These are phyloP conservation scores for Melinaea marsaeus DNA, from an alignment of 2,888 invertebrate genomes.

Conservation along the genomic window DNA sequence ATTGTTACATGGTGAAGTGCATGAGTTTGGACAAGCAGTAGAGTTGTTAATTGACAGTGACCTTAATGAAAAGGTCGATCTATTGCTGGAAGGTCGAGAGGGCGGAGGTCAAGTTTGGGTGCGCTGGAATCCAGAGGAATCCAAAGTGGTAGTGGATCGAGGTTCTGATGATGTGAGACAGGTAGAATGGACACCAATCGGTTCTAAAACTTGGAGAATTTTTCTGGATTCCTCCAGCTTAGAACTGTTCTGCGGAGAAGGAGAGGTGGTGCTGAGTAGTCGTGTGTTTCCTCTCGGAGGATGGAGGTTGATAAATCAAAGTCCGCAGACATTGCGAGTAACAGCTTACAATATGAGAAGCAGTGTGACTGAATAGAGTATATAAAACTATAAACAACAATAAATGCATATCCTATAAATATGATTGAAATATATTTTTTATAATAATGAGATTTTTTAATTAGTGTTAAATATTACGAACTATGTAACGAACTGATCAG, in stretches of 20 bases:
- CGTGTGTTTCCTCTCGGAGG: constrained; percentile 59
- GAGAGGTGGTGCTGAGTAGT: constrained; percentile 69
- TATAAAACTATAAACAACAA: not conserved
- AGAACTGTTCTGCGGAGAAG: constrained; percentile 69
- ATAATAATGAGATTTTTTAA: no score
- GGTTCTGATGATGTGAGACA: constrained; percentile 55
- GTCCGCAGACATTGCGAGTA: constrained; percentile 46
- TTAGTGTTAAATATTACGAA: no score
- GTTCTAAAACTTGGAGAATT: constrained; percentile 50
- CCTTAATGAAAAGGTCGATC: constrained; percentile 45
- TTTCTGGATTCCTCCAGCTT: constrained; percentile 67
- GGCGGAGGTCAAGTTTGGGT: constrained; percentile 51
- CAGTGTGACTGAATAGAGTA: constrained; percentile 47
- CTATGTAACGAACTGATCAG: no score
- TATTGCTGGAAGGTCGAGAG: constrained; percentile 50
- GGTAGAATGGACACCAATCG: constrained; percentile 60
- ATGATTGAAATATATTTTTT: no score
- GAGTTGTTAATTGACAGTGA: constrained; percentile 54
- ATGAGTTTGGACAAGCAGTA: constrained; percentile 53
- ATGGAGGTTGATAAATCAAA: constrained; percentile 59
- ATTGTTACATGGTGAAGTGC: constrained; percentile 36
- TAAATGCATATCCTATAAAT: no score
- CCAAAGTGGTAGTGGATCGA: constrained; percentile 57
- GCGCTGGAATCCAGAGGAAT: constrained; percentile 49
- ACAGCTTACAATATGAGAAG: constrained; percentile 52